Percentiles rank a stretch among this genome's conserved stretches.
phyloP scores from a whole-genome alignment of 2,888 invertebrate genomes.

The Trichogramma dendrolimi region DNA sequence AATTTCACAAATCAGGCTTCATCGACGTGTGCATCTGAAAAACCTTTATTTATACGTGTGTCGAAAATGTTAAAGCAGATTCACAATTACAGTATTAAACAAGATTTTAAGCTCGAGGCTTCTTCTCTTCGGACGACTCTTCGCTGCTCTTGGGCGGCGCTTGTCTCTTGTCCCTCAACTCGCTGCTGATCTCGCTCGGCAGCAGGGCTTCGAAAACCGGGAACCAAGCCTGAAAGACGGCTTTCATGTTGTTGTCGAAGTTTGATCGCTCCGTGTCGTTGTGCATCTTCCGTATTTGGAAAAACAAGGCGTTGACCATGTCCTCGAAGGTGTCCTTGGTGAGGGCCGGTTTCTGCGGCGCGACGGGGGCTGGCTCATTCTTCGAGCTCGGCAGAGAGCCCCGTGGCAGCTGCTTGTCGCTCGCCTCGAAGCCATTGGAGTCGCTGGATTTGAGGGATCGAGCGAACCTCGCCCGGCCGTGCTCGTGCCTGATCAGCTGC shows the following conservation, averaged over 20 bases:
- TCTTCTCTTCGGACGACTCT: conserved; percentile 9
- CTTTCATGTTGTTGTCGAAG: conserved; percentile 22
- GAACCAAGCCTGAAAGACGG: conserved; percentile 25
- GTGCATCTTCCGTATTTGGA: conserved; percentile 17
- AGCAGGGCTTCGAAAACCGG: conserved; percentile 24
- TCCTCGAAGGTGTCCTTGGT: conserved; percentile 8
- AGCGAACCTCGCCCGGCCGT: neutral
- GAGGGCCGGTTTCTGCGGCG: neutral
- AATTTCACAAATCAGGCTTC: no score
- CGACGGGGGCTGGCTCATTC: neutral
- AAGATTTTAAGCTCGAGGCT: neutral
- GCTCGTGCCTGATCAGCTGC: neutral
- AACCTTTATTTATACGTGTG: neutral
- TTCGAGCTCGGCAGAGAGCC: conserved; percentile 10
- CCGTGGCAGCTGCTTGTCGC: neutral
- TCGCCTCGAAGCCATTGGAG: neutral
- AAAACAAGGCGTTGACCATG: conserved; percentile 14
- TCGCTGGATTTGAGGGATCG: neutral
- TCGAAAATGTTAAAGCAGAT: neutral
- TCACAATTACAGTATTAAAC: neutral
- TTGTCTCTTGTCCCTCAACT: neutral
- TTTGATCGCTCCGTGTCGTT: conserved; percentile 15
- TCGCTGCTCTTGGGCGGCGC: neutral
- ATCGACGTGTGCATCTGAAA: neutral
- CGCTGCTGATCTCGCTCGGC: neutral